Percentiles rank a stretch among this genome's conserved stretches.
These are phyloP conservation scores for Bubalus kerabau DNA, from an alignment of 2,113 vertebrate species.

Conservation along the genomic window DNA sequence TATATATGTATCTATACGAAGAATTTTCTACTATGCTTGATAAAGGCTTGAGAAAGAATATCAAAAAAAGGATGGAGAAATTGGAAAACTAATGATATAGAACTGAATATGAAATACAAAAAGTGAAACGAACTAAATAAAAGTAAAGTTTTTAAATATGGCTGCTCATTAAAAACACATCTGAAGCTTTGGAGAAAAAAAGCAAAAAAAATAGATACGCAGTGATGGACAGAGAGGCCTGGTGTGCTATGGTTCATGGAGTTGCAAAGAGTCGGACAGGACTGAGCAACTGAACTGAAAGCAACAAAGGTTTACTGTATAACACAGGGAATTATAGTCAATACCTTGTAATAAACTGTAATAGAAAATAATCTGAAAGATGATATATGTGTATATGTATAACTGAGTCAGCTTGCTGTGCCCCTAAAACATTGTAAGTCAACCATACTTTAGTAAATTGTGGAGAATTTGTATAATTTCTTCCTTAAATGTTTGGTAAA, in stretches of 20 bases:
- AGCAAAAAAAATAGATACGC: background rate
- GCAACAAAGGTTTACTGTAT: background rate
- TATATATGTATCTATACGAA: background rate
- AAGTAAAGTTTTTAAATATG: background rate
- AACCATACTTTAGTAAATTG: background rate
- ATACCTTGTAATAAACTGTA: background rate
- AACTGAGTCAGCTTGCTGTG: background rate
- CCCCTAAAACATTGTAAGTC: background rate
- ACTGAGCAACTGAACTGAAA: no score
- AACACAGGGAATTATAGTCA: background rate
- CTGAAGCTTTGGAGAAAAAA: background rate
- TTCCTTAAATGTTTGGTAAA: background rate
- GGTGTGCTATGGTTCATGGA: no score
- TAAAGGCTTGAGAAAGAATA: background rate
- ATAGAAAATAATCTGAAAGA: background rate
- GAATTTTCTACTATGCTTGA: background rate
- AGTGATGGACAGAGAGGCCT: no score
- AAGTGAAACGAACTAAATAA: background rate
- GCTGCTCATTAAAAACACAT: background rate
- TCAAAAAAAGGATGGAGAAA: background rate
- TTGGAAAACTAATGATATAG: background rate
- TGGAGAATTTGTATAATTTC: background rate
- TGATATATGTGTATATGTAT: background rate
- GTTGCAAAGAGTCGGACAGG: no score
- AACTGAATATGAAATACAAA: background rate